phyloP scores from a whole-genome alignment of 2,888 invertebrate genomes.

The Drosophila fungiperda region DNA sequence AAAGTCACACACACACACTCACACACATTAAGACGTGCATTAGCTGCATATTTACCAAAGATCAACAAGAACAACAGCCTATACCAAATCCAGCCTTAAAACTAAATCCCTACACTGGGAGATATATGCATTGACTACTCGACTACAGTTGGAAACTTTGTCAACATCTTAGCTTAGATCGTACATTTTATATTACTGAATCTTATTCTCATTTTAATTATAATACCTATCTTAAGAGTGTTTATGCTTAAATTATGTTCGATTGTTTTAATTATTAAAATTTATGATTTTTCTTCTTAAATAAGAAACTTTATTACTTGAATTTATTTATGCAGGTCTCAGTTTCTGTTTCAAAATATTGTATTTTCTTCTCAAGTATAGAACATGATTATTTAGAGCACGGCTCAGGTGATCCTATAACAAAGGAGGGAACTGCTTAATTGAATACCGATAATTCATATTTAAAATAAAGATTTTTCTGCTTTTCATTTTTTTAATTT shows the following conservation, averaged over 20 bases:
- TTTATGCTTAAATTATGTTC: neutral
- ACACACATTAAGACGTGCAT: slow-evolving; percentile 60
- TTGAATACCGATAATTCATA: neutral
- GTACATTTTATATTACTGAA: neutral
- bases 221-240: neutral
- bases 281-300: too few species aligned
- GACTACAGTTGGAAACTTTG: neutral
- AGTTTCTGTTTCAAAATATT: neutral
- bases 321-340: neutral
- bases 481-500: neutral
- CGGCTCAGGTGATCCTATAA: neutral
- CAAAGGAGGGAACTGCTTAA: neutral
- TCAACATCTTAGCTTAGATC: neutral
- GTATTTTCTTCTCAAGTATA: neutral
- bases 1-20: slow-evolving; percentile 45
- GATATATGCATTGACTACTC: neutral
- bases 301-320: too few species aligned
- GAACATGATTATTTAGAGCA: neutral
- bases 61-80: slow-evolving; percentile 47
- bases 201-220: too few species aligned
- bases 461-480: neutral
- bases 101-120: neutral
- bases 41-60: slow-evolving; percentile 58
- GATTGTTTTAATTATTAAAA: too few species aligned
- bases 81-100: neutral